Percentiles rank a stretch among this genome's conserved stretches.
Evolutionary conservation across 2,113 vertebrate species (phyloP).

Genomic region (Callospermophilus lateralis): DNA sequence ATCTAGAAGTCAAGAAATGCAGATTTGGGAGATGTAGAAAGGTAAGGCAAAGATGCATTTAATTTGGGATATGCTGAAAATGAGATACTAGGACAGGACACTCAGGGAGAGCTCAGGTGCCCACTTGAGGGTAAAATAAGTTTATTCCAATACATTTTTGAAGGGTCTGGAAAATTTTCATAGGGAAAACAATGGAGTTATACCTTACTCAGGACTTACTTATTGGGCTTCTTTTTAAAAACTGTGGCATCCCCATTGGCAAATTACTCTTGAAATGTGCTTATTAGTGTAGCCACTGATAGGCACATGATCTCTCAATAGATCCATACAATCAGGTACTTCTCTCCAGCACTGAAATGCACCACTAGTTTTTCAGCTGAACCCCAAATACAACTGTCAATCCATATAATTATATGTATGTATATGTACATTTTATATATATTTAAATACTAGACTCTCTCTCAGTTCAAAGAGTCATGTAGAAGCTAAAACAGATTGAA

Average conservation of each 20-base stretch:
- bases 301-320: neutral
- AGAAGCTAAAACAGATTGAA: neutral
- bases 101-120: neutral
- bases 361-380: neutral
- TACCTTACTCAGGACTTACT: neutral
- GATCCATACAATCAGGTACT: neutral
- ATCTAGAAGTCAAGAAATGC: neutral
- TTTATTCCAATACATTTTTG: slow-evolving; percentile 2
- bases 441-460: slow-evolving; percentile 30
- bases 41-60: neutral
- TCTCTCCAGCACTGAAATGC: neutral
- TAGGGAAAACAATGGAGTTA: slow-evolving; percentile 4
- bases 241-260: no score
- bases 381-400: neutral
- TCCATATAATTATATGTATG: neutral
- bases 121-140: neutral
- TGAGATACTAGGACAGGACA: neutral
- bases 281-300: neutral
- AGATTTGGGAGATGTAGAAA: neutral
- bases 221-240: neutral
- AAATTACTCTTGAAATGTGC: slow-evolving; percentile 30
- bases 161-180: neutral
- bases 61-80: neutral
- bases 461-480: neutral
- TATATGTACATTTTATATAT: neutral